Base-by-base conservation (phyloP, 2,113 vertebrate genomes). In the Calyptomena viridis region DNA sequence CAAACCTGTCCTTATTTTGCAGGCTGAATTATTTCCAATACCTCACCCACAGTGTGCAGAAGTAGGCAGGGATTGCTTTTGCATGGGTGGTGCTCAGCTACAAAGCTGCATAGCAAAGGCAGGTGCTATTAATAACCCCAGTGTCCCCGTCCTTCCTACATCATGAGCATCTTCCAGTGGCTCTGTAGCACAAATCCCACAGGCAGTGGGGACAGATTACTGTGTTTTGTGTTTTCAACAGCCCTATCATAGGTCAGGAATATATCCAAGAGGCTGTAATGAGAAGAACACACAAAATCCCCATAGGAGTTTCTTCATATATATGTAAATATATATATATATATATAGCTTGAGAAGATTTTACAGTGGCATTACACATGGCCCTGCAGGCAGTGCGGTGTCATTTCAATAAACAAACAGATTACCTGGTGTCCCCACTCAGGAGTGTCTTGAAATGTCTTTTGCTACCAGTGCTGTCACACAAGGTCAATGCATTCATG, bases 401-500 rank as follows among this genome's bases (percentile, higher is more conserved):
- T 52, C 14, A 0, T 80, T 89, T 83, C 64, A 69, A 39, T 35
- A 52, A 67, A 42, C 0, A 25, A 75, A 62, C 23, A 60, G 60
- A 74, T 76, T 16, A 66, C 23, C 67, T 55, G 59, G 18, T 73
- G 49, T 42, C 31, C 22, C 14, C 12, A 40, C 30, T 68, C 55
- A 74, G 50, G 28, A 64, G 5, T 21, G 49, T 18, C 24, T n/a
- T 55, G 35, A 76, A 72, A 63, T 40, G 25, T 18, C 25, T 37
- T 64, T 90, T 2, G 1, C 30, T 73, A 4, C 13, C 53, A 69
- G 13, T 17, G 33, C 67, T 87, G 49, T 89, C 58, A 64, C 0
- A 0, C 49, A 21, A 60, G n/a, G 84, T 67, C 73, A 62, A 37
- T 2, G 2, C 21, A 5, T 19, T 30, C 2, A 3, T 50, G 84